Evolutionary conservation across 1,140 invertebrate species (phyloP), one percentile per base, ranked within the genome.

Genomic region (Nasonia giraulti): DNA sequence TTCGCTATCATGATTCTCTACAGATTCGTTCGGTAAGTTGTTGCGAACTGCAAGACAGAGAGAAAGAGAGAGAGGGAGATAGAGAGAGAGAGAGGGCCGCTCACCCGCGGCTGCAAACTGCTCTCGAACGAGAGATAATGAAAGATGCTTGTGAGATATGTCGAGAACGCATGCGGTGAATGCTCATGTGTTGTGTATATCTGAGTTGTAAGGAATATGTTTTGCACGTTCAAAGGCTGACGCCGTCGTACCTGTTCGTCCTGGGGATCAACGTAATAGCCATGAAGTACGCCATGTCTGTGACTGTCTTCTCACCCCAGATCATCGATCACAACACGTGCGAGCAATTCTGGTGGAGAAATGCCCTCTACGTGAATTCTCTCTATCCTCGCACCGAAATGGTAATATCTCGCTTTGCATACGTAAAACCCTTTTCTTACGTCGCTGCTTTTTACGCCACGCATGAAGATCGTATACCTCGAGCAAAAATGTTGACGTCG

Each of bases 321-420:
- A 95, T 96, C 78, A 94, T 95, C 86, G 96, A 97, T 90, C 95
- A 97, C 85, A 88, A 95, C 47, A 97, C 95, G 23, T 97, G 97
- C 90, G 95, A 95, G 77, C 94, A 95, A 81, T 97, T 95, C 90
- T 97, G 96, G 96, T 97, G 96, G 96, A 94, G 97, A 87, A 97
- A 97, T 89, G 94, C 95, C 12, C 92, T 97, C 1, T 97, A 97
- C 89, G 95, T 97, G 85, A 97, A 97, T 91, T 97, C 96, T 85
- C 94, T 97, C 62, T 97, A 94, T 89, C 96, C 96, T 1, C 95
- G 95, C 86, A 94, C 92, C 3, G 96, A 97, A 90, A 96, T 97
- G 95, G 94, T 94, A 91, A 93, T 90, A 66, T 76, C 20, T 75
- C n/a, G 20, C 47, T 50, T 50, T 50, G 47, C 10, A 17, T 50